Base-by-base conservation (phyloP, 2,888 invertebrate genomes). In the Yponomeuta plumbellus region DNA sequence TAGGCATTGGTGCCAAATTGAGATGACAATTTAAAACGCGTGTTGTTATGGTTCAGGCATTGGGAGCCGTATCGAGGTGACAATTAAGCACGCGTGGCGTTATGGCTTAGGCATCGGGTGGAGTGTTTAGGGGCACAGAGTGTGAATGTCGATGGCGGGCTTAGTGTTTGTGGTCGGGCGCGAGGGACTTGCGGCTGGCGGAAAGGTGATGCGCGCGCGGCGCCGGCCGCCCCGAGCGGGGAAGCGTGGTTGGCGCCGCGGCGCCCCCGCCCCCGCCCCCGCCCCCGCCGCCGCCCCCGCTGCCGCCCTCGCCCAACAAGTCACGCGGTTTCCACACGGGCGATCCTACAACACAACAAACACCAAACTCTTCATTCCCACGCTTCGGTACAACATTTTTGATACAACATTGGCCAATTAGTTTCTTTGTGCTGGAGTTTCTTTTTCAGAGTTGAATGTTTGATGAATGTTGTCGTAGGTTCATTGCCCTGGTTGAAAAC, bases 321-420 rank as follows among this genome's bases (percentile, higher is more conserved):
- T 97, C 97, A 93, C 98, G 95, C 92, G 97, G 98, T 94, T 98
- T 98, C 98, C 98, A 98, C 92, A 98, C 96, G 90, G 98, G 98
- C 92, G 98, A 98, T 93, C 98, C 98, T 96, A 95, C 93, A 94
- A 95, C 93, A 93, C 92, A 94, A 88, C 92, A 91, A 92, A 91
- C 91, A 92, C 91, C 91, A 84, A 91, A 91, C 91, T 91, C 91
- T 91, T 91, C 90, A 78, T 72, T 67, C 67, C 67, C 62, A 62
- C 67, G 66, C 67, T 67, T 65, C 61, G 34, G 20, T 52, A 17
- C 17, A 26, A 66, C 52, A 66, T 22, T 65, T 65, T 64, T 39
- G 64, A 56, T 26, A 61, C 44, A 61, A 44, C 52, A n/a, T 52
- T 20, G 44, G 62, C 68, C 57, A 63, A 62, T 23, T 17, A 40